phyloP scores from a whole-genome alignment of 2,113 vertebrate genomes.

The Columba janthina region DNA sequence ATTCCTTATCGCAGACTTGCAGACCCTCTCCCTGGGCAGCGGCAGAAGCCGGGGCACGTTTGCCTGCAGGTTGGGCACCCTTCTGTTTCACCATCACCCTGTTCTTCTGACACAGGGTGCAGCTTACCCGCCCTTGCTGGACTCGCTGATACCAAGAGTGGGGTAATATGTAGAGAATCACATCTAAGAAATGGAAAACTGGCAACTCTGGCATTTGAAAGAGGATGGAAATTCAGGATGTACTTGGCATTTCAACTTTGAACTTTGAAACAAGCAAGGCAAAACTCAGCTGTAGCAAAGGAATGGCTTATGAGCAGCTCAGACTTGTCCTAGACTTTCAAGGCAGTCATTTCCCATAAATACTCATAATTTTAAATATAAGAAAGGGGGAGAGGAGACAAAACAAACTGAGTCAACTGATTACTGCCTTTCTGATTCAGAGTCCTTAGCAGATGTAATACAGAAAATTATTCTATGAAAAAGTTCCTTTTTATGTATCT shows the following conservation, averaged over 20 bases:
- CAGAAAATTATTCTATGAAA: constrained; percentile 50
- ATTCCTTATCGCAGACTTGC: background rate
- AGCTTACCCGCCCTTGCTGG: background rate
- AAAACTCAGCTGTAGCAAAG: background rate
- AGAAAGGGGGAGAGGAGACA: constrained; percentile 45
- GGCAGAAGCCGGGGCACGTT: background rate
- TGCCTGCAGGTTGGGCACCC: background rate
- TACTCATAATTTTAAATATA: constrained; percentile 36
- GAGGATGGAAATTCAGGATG: background rate
- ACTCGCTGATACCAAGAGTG: background rate
- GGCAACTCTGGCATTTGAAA: constrained; percentile 1
- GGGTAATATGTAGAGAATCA: background rate
- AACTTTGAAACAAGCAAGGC: background rate
- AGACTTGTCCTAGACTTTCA: constrained; percentile 24
- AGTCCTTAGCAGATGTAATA: constrained; percentile 28
- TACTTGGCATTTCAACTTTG: background rate
- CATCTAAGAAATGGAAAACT: background rate
- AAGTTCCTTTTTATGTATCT: constrained; percentile 52
- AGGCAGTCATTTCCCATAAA: constrained; percentile 53
- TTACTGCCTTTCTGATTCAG: constrained; percentile 64
- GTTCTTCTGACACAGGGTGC: background rate
- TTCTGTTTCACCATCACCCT: background rate
- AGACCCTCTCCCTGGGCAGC: constrained; percentile 45
- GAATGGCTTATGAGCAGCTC: constrained; percentile 28
- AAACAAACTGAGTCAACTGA: constrained; percentile 57